These are phyloP conservation scores for Natator depressus DNA, from an alignment of 2,113 vertebrate species.

Conservation along the genomic window DNA sequence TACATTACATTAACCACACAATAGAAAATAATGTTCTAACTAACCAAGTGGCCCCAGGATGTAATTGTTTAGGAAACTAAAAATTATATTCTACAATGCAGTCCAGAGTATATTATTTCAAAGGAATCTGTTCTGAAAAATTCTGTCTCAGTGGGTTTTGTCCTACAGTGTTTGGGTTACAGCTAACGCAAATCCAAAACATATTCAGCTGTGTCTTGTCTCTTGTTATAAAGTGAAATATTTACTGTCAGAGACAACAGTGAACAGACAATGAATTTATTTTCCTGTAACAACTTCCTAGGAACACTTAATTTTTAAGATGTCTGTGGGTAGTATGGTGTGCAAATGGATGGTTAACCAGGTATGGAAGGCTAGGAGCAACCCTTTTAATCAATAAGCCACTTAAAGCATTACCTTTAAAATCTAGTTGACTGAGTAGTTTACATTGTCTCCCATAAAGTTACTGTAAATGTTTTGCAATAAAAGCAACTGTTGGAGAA, in stretches of 20 bases:
- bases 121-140: neutral
- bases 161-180: neutral
- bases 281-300: conserved; percentile 41
- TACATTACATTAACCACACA: neutral
- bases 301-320: conserved; percentile 52
- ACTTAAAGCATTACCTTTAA: conserved; percentile 11
- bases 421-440: conserved; percentile 35
- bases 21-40: conserved; percentile 11
- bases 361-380: neutral
- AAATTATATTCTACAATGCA: conserved; percentile 15
- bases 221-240: neutral
- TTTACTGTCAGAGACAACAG: conserved; percentile 27
- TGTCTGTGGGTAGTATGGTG: conserved; percentile 10
- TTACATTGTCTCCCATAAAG: conserved; percentile 11
- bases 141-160: neutral
- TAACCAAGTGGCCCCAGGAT: neutral
- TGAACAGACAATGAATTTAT: conserved; percentile 48
- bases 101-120: neutral
- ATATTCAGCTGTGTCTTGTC: neutral
- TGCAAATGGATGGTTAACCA: conserved; percentile 54
- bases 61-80: neutral
- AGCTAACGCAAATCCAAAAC: neutral
- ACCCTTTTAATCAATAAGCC: neutral
- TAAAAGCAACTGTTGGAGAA: conserved; percentile 56
- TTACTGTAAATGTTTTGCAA: conserved; percentile 36